Evolutionary conservation across 1,140 invertebrate species (phyloP).

Genomic region (Diabrotica undecimpunctata): DNA sequence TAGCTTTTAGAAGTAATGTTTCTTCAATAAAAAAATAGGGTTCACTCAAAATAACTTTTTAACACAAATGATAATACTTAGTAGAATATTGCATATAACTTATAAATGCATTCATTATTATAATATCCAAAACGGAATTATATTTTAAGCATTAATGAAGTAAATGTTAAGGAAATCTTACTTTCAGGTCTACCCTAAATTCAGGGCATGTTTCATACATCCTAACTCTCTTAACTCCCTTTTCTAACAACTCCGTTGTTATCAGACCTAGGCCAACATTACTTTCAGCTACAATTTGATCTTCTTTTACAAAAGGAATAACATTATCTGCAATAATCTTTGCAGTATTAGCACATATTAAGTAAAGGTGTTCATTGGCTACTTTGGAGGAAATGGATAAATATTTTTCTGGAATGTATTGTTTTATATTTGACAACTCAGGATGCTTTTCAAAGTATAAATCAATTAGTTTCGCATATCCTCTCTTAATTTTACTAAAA

Average conservation of each 20-base stretch:
- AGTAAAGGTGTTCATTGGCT: slow-evolving; percentile 22
- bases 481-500: not conserved
- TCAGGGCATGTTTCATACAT: slow-evolving; percentile 39
- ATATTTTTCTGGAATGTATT: not conserved
- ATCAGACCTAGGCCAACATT: slow-evolving; percentile 41
- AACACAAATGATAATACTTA: too few species aligned
- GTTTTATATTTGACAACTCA: not conserved
- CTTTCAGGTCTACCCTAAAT: slow-evolving; percentile 35
- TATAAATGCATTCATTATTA: too few species aligned
- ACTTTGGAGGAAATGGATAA: not conserved
- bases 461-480: not conserved
- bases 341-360: slow-evolving; percentile 32
- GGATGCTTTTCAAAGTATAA: not conserved
- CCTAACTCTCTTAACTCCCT: slow-evolving; percentile 26
- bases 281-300: slow-evolving; percentile 38
- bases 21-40: too few species aligned
- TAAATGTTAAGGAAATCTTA: too few species aligned
- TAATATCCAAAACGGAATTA: too few species aligned
- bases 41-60: too few species aligned
- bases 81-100: too few species aligned
- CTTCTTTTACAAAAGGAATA: slow-evolving; percentile 22
- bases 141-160: too few species aligned
- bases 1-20: too few species aligned
- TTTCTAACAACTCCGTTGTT: slow-evolving; percentile 33
- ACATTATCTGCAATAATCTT: slow-evolving; percentile 31